Conservation (phyloP, 2,888 invertebrate genomes). For the Andricus quercusramuli region DNA sequence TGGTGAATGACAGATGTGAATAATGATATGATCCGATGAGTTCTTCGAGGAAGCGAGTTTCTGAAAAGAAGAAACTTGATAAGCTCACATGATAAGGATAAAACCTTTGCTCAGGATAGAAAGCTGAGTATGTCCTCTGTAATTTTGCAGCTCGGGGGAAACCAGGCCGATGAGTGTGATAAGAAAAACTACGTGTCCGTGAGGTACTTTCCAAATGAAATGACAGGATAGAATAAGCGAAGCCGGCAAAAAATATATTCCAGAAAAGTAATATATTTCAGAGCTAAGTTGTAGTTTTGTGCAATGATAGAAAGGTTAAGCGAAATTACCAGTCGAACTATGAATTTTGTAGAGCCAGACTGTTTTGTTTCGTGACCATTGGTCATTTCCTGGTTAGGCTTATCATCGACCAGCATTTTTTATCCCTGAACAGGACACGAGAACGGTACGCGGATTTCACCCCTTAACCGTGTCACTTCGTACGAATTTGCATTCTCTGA, state of each 20-base stretch:
- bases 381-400: conserved; percentile 38
- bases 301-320: background rate
- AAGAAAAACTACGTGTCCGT: conserved; percentile 7
- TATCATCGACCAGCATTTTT: conserved; percentile 33
- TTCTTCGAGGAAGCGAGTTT: background rate
- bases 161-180: conserved; percentile 22
- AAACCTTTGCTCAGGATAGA: conserved; percentile 3
- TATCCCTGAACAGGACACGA: conserved; percentile 31
- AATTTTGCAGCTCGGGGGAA: conserved; percentile 17
- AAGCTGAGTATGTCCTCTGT: conserved; percentile 17
- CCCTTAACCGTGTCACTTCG: conserved; percentile 20
- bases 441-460: conserved; percentile 30
- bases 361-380: conserved; percentile 25
- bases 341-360: background rate
- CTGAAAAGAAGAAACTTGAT: conserved; percentile 12
- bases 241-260: background rate
- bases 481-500: conserved; percentile 34
- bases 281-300: background rate
- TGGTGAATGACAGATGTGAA: background rate
- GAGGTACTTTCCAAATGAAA: conserved; percentile 2
- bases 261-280: background rate
- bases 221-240: conserved; percentile 9
- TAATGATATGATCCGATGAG: background rate
- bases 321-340: conserved; percentile 12
- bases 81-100: conserved; percentile 11